phyloP scores from a whole-genome alignment of 2,888 invertebrate genomes.

The Andrena fulva region DNA sequence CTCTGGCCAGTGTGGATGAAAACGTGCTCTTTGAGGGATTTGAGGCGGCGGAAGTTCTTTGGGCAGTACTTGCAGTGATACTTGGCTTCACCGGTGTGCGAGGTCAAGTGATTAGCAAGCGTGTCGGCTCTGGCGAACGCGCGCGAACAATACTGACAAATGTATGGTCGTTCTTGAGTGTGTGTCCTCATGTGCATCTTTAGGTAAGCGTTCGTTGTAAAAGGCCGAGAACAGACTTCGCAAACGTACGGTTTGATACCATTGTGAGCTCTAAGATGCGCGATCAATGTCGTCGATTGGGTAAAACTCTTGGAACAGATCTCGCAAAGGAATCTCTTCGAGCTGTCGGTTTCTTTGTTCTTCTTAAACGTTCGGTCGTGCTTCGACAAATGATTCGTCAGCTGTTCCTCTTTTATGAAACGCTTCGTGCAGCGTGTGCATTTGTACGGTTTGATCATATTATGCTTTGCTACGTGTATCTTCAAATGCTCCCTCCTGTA shows the following conservation, averaged over 20 bases:
- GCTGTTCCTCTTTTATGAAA: conserved; percentile 83
- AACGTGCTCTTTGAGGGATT: conserved; percentile 83
- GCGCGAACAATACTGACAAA: conserved; percentile 82
- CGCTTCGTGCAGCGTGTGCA: conserved; percentile 82
- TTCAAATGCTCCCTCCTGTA: conserved; percentile 83
- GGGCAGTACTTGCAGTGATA: conserved; percentile 84
- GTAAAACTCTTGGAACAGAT: conserved; percentile 84
- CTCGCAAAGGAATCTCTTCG: conserved; percentile 82
- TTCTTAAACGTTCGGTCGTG: conserved; percentile 82
- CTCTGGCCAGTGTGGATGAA: conserved; percentile 83
- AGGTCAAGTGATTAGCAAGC: conserved; percentile 82
- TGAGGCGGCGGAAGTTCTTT: conserved; percentile 82
- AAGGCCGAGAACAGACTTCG: conserved; percentile 82
- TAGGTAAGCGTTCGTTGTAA: conserved; percentile 83
- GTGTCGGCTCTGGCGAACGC: conserved; percentile 83
- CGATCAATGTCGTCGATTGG: conserved; percentile 82
- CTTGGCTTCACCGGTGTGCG: conserved; percentile 83
- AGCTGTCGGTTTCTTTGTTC: conserved; percentile 80
- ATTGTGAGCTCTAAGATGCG: conserved; percentile 82
- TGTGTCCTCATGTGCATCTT: conserved; percentile 84
- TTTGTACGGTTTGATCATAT: conserved; percentile 83
- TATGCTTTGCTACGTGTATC: conserved; percentile 83
- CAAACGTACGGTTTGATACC: conserved; percentile 83
- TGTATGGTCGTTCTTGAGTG: conserved; percentile 83
- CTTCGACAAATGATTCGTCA: conserved; percentile 81